Evolutionary conservation across 2,797 vertebrate genomes (phyloP).

Genomic region (Heterohyrax brucei): DNA sequence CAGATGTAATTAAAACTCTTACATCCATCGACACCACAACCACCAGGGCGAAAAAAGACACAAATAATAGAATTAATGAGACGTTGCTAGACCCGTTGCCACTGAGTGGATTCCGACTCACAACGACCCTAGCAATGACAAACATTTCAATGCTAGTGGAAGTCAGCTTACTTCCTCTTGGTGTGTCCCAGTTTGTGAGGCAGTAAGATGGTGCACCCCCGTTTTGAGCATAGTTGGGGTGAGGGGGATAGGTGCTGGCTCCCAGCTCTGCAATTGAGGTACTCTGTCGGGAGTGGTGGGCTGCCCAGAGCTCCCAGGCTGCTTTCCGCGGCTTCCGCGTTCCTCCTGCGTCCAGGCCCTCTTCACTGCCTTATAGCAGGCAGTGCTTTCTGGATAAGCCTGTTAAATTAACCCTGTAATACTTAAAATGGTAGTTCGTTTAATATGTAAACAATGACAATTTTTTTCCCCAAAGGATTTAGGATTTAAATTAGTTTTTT

Average conservation of each 20-base stretch:
- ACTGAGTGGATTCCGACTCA: no score
- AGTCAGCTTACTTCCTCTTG: rapidly evolving
- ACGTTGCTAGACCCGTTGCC: not conserved
- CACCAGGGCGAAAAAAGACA: not conserved
- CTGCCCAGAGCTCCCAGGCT: not conserved
- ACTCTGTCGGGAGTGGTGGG: not conserved
- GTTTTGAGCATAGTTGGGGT: rapidly evolving
- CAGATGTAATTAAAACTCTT: not conserved
- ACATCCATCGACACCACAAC: not conserved
- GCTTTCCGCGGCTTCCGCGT: not conserved
- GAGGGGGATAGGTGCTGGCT: rapidly evolving
- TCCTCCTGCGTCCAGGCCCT: not conserved
- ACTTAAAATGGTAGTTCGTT: conserved; percentile 80
- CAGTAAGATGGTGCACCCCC: rapidly evolving
- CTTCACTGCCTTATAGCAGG: not conserved
- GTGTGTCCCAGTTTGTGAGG: rapidly evolving
- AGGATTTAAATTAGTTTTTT: conserved; percentile 87
- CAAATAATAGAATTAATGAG: not conserved
- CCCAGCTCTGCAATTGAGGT: not conserved
- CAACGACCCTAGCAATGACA: not conserved
- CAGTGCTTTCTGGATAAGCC: conserved; percentile 41
- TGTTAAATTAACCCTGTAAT: conserved; percentile 82
- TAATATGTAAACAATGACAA: conserved; percentile 87
- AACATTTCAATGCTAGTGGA: rapidly evolving
- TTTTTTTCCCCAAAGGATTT: conserved; percentile 81